A percentile compares a stretch with the other conserved stretches of the same genome.
Evolutionary conservation across 2,888 invertebrate species (phyloP).

Genomic region (Norana najaformis): DNA sequence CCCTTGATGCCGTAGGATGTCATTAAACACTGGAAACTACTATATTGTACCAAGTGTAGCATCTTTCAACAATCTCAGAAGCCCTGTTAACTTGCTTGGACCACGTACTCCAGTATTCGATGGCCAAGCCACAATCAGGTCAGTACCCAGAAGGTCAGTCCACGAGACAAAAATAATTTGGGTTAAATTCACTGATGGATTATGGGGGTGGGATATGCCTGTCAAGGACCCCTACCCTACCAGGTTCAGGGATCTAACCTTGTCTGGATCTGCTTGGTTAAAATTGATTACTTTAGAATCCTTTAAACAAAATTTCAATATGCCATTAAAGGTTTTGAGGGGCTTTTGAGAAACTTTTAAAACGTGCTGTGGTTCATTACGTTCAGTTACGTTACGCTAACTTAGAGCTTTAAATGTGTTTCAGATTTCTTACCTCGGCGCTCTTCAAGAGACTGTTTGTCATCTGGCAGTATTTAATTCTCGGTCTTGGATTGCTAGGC

Average conservation of each 20-base stretch:
- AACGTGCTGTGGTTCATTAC: neutral
- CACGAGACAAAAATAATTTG: neutral
- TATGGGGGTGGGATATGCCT: too few species aligned
- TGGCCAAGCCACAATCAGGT: too few species aligned
- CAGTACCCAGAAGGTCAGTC: neutral
- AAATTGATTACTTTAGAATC: neutral
- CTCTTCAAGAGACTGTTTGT: slow-evolving; percentile 19
- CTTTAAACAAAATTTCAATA: neutral
- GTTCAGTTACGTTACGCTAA: neutral
- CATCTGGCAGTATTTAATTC: slow-evolving; percentile 21
- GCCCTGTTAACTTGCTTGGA: too few species aligned
- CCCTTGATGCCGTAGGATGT: too few species aligned
- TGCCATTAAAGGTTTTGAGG: neutral
- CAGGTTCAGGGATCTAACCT: too few species aligned
- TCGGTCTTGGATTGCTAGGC: slow-evolving; percentile 1
- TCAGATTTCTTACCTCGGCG: neutral
- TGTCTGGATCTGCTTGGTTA: neutral
- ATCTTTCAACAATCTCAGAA: too few species aligned
- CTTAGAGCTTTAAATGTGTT: neutral
- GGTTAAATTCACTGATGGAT: neutral
- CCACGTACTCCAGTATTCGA: too few species aligned
- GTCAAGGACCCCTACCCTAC: neutral
- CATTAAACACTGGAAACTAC: too few species aligned
- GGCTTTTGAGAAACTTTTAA: neutral
- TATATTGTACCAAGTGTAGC: too few species aligned